Evolutionary conservation across 2,888 invertebrate genomes (phyloP), one percentile per base, ranked within the genome.

Genomic region (Drosophila pseudotalamancana): DNA sequence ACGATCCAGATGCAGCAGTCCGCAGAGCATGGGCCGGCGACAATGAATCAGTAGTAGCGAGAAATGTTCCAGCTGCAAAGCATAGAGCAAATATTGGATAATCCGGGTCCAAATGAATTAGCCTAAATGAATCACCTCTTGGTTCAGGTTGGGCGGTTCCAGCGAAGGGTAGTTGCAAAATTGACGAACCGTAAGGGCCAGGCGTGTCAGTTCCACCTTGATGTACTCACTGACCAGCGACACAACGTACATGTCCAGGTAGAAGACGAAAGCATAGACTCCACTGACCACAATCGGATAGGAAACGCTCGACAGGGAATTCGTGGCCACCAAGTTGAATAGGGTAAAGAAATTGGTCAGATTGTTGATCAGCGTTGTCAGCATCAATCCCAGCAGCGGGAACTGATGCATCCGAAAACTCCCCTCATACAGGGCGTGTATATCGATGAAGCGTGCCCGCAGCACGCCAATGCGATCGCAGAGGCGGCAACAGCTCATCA

Each of bases 331-430:
- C 68, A 89, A 64, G 51, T 80, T 89, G 50, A 88, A 89, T 14
- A 89, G 59, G n/a, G 82, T 82, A 19, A 81, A 89, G 6, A 73
- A 77, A 45, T 89, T 89, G 40, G 83, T 87, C 31, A 89, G 60
- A 49, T 89, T 89, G 59, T 78, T 89, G 45, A 89, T 87, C 31
- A 89, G 54, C 1, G 89, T 85, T 23, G 77, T 78, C 29, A 89
- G 59, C 60, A 85, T 74, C 14, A 89, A 65, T 1, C 89, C 89
- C 11, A 89, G 55, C 32, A 89, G 68, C 67, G 89, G 89, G 25
- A 87, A 65, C 54, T 89, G 88, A 40, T 89, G 89, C 76, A 87
- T 73, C 5, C 59, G 54, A n/a, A 87, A 69, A 55, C 78, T 79
- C 16, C 72, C 72, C 32, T 39, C 29, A 32, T 81, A 70, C 6